phyloP scores from a whole-genome alignment of 92 coral and sea anemone species.

The Scolanthus callimorphus region DNA sequence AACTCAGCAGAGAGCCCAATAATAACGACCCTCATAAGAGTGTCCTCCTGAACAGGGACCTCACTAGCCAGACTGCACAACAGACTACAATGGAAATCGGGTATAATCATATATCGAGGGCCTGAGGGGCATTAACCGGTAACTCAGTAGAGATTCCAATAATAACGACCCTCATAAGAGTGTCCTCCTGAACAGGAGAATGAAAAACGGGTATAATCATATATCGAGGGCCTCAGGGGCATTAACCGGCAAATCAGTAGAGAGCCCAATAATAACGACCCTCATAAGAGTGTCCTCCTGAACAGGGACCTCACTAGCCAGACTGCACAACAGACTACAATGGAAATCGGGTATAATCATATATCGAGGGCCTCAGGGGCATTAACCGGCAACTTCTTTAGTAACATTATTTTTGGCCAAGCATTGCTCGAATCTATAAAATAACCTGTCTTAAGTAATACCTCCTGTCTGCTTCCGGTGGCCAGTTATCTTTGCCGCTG shows the following conservation, averaged over 20 bases:
- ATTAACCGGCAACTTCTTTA: conserved; percentile 83
- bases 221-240: conserved; percentile 92
- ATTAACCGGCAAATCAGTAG: conserved; percentile 83
- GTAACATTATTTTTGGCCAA: too few relatives aligned
- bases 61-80: conserved; percentile 70
- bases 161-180: conserved; percentile 86
- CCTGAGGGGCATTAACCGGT: conserved; percentile 89
- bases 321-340: conserved; percentile 65
- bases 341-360: too few relatives aligned
- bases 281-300: conserved; percentile 96
- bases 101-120: conserved; percentile 87
- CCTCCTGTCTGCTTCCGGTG: conserved; percentile 88
- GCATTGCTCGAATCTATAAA: too few relatives aligned
- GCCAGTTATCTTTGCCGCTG: conserved; percentile 90
- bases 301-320: conserved; percentile 82
- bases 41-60: conserved; percentile 94
- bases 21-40: conserved; percentile 86
- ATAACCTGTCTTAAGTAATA: conserved; percentile 5
- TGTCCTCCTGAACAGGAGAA: conserved; percentile 88
- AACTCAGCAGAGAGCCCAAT: conserved; percentile 88
- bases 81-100: conserved; percentile 68
- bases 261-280: conserved; percentile 84
- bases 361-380: conserved; percentile 92
- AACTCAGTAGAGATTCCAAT: conserved; percentile 88
- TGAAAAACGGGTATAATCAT: too few relatives aligned